Percentiles rank a stretch among this genome's conserved stretches.
Conservation (phyloP, 2,888 invertebrate species). For the Capitulum mitella region DNA sequence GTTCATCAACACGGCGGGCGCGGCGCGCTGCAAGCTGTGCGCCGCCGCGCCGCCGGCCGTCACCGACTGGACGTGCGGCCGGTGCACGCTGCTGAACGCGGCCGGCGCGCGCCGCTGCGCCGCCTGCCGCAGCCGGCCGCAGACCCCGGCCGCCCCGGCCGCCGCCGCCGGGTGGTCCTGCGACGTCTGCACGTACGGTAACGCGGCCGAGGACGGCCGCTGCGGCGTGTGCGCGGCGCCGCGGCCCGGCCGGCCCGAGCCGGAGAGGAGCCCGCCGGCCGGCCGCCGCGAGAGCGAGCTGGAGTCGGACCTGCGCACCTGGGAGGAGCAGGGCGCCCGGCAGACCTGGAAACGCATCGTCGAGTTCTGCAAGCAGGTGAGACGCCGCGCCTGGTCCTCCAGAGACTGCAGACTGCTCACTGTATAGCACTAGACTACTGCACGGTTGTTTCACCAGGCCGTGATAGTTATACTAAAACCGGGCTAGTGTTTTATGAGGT, state of each 20-base stretch:
- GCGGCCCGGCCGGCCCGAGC: conserved; percentile 31
- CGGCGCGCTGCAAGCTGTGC: neutral
- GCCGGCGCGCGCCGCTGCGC: conserved; percentile 37
- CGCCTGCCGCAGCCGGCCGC: conserved; percentile 36
- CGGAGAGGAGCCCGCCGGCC: conserved; percentile 29
- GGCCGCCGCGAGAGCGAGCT: conserved; percentile 64
- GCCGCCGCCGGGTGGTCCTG: conserved; percentile 40
- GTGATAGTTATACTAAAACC: too few relatives aligned
- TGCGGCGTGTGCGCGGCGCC: conserved; percentile 44
- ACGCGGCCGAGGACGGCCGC: conserved; percentile 38
- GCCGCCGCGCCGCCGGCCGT: conserved; percentile 47
- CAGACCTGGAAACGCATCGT: conserved; percentile 88
- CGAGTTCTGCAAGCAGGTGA: conserved; percentile 74
- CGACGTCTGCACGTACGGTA: conserved; percentile 42
- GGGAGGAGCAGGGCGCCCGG: conserved; percentile 78
- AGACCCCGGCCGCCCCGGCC: conserved; percentile 12
- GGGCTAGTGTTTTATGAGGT: too few relatives aligned
- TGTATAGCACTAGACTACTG: too few relatives aligned
- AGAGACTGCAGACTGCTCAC: too few relatives aligned
- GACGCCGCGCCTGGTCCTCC: too few relatives aligned
- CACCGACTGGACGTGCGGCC: conserved; percentile 60
- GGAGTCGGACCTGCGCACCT: conserved; percentile 70
- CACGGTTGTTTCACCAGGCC: too few relatives aligned
- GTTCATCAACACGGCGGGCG: neutral
- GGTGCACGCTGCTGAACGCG: conserved; percentile 58